Percentiles rank a stretch among this genome's conserved stretches.
Evolutionary conservation across 2,113 vertebrate genomes (phyloP).

Genomic region (Oenanthe melanoleuca): DNA sequence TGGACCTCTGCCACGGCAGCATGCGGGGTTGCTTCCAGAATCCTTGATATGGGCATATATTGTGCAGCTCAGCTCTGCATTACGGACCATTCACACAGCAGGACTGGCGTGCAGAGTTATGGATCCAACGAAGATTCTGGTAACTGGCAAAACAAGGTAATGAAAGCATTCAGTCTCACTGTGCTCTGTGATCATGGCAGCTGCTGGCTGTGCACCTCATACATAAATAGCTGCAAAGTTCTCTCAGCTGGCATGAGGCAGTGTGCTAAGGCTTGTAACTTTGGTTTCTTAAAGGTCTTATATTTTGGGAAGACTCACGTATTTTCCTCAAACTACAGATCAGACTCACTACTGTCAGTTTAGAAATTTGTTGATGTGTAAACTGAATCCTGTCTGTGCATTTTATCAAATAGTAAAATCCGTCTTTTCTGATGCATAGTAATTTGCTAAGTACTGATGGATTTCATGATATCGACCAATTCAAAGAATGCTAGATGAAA

Average conservation of each 20-base stretch:
- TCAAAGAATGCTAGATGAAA: not conserved
- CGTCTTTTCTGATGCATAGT: not conserved
- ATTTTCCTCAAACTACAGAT: not conserved
- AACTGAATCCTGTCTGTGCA: not conserved
- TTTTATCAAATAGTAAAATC: not conserved
- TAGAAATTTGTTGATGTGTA: not conserved
- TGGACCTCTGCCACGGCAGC: slow-evolving; percentile 93
- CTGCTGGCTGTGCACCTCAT: not conserved
- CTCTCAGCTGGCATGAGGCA: not conserved
- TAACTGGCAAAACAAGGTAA: slow-evolving; percentile 97
- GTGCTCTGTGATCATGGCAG: not conserved
- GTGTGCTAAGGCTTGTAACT: not conserved
- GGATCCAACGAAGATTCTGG: slow-evolving; percentile 98
- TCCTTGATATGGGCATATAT: slow-evolving; percentile 99
- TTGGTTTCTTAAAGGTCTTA: not conserved
- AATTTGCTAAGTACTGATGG: not conserved
- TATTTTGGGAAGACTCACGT: not conserved
- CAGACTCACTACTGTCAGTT: not conserved
- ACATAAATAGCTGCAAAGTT: not conserved
- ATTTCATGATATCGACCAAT: not conserved
- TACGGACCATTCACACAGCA: slow-evolving; percentile 95
- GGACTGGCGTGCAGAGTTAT: slow-evolving; percentile 96
- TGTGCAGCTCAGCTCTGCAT: slow-evolving; percentile 94
- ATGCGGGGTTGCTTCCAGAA: slow-evolving; percentile 93
- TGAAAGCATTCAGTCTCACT: not conserved